A percentile compares a stretch with the other conserved stretches of the same genome.
Evolutionary conservation across 2,797 vertebrate species (phyloP).

Genomic region (Myotis planiceps): DNA sequence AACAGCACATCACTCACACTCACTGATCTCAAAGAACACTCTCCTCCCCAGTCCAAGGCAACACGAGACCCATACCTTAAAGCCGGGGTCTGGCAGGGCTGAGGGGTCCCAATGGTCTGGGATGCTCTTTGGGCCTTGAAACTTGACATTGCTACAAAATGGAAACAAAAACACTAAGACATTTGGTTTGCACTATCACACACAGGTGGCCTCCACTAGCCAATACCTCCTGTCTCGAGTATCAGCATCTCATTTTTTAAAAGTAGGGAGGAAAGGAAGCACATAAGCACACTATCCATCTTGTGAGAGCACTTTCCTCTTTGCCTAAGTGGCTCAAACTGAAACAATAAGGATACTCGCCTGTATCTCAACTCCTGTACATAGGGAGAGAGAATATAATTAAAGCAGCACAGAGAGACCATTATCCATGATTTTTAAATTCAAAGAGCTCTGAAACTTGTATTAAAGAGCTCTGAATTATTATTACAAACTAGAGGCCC

Average conservation of each 20-base stretch:
- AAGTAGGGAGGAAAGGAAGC: not conserved
- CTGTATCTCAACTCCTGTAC: not conserved
- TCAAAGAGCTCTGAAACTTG: not conserved
- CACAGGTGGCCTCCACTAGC: not conserved
- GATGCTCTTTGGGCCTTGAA: conserved; percentile 74
- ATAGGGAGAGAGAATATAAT: not conserved
- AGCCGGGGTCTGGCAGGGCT: conserved; percentile 89
- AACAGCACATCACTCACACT: not conserved
- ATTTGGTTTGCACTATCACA: not conserved
- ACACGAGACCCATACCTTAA: conserved; percentile 87
- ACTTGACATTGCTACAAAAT: conserved; percentile 76
- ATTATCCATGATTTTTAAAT: not conserved
- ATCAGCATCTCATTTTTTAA: not conserved
- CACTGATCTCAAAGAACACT: not conserved
- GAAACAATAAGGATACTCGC: not conserved
- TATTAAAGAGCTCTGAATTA: not conserved
- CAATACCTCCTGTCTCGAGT: not conserved
- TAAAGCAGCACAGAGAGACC: not conserved
- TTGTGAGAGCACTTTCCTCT: not conserved
- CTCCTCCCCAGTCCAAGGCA: not conserved
- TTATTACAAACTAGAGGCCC: not conserved
- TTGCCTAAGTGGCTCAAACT: not conserved
- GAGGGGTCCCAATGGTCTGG: conserved; percentile 93
- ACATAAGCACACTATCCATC: not conserved
- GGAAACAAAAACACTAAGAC: conserved; percentile 48